These are phyloP conservation scores for Laterallus jamaicensis DNA, from an alignment of 2,113 vertebrate species.

Conservation along the genomic window DNA sequence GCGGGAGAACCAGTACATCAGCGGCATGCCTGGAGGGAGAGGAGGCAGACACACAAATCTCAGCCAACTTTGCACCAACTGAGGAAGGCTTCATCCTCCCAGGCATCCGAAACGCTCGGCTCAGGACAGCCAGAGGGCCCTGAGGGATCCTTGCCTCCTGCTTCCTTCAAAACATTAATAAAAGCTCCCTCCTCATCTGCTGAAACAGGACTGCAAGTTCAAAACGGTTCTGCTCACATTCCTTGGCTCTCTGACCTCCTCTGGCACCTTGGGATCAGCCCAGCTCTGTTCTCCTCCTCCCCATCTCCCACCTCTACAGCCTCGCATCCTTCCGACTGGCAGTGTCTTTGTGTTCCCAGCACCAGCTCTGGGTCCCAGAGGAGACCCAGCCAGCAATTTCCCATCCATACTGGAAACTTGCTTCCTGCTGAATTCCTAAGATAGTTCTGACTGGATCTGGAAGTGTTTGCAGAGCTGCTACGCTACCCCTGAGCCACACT, in stretches of 20 bases:
- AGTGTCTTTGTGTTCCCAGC: not conserved
- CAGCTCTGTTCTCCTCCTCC: not conserved
- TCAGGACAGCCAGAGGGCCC: not conserved
- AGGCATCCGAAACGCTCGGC: not conserved
- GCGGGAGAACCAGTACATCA: slow-evolving; percentile 97
- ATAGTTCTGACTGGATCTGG: not conserved
- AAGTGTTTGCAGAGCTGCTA: not conserved
- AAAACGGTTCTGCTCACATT: not conserved
- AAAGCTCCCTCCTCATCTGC: not conserved
- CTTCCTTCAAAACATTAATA: not conserved
- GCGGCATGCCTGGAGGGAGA: slow-evolving; percentile 87
- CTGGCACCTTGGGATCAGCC: not conserved
- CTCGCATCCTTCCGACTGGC: not conserved
- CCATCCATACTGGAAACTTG: not conserved
- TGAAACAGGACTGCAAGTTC: not conserved
- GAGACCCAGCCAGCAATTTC: not conserved
- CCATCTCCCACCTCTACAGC: not conserved
- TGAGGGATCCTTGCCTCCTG: not conserved
- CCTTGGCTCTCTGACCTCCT: not conserved
- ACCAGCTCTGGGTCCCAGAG: not conserved
- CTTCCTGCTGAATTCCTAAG: not conserved
- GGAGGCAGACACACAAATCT: slow-evolving; percentile 21
- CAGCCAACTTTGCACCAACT: not conserved
- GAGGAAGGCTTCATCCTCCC: not conserved
- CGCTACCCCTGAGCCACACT: not conserved